Base-by-base conservation (phyloP, 2,888 invertebrate genomes). In the Nephrotoma guestfalica region DNA sequence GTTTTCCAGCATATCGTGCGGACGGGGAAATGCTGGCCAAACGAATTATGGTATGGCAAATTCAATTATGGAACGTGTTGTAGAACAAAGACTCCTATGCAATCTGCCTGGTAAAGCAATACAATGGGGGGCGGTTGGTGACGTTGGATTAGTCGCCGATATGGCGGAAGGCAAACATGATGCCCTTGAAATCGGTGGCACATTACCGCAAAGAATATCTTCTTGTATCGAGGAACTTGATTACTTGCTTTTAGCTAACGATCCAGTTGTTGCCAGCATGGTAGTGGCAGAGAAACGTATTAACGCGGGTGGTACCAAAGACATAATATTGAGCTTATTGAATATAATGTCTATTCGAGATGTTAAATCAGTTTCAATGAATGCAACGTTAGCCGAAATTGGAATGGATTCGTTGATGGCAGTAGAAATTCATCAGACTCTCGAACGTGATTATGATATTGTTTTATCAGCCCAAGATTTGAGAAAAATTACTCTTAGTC, bases 361-460 rank as follows among this genome's bases (percentile, higher is more conserved):
- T 89, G 90, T 94, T 89, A 96, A 95, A 91, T 94, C 93, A 0
- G 93, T 95, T 0, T 95, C 95, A 84, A 93, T 94, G 87, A 94
- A 95, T 89, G 93, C 95, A 0, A 94, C 95, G 0, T 92, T 99
- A 2, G 96, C 97, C 0, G 98, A 99, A 90, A 92, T 99, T 88
- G 99, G 99, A 51, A 96, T 99, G 95, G 98, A 99, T 92, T 98
- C 98, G 1, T 95, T 99, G 93, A 98, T 98, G 97, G 97, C 97
- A 0, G 97, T 98, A 0, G 98, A 99, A 92, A 97, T 99, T 88
- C 98, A 98, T 89, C 98, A 98, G 91, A 96, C 96, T 0, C 91
- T 98, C 1, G 98, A 98, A 90, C 93, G 97, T 89, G 97, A 97
- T 90, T 98, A 96, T 90, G 97, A 98, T 89, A 92, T 98, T 86